Evolutionary conservation across 2,888 invertebrate species (phyloP).

Genomic region (Liopterus haemorrhoidalis): DNA sequence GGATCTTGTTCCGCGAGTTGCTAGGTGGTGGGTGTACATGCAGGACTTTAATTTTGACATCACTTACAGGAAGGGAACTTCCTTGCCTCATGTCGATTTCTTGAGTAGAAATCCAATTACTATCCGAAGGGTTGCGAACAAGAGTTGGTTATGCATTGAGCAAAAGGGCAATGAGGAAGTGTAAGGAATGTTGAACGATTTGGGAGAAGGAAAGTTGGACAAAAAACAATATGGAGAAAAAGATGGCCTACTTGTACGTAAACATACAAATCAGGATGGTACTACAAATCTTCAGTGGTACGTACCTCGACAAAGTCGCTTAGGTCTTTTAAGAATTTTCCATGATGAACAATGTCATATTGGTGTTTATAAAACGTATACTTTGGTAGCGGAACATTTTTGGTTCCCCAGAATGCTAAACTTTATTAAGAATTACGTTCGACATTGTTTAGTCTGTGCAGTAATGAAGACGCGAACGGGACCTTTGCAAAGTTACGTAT

Average conservation of each 20-base stretch:
- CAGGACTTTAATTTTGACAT: constrained; percentile 32
- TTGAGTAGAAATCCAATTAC: constrained; percentile 29
- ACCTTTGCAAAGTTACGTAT: constrained; percentile 5
- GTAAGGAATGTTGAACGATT: constrained; percentile 13
- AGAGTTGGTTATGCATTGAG: constrained; percentile 27
- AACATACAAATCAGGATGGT: background rate
- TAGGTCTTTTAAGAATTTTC: constrained; percentile 3
- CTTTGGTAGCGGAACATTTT: constrained; percentile 9
- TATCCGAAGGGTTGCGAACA: constrained; percentile 9
- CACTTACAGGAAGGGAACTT: constrained; percentile 26
- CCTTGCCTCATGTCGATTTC: constrained; percentile 30
- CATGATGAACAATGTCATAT: constrained; percentile 14
- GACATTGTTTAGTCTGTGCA: constrained; percentile 12
- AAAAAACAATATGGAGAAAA: background rate
- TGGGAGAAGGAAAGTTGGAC: constrained; percentile 30
- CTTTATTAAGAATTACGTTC: constrained; percentile 13
- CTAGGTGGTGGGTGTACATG: constrained; percentile 36
- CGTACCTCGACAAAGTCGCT: constrained; percentile 7
- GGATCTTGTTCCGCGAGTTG: constrained; percentile 35
- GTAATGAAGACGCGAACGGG: background rate
- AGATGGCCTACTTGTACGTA: background rate
- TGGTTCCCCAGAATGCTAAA: constrained; percentile 13
- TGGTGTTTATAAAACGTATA: constrained; percentile 10
- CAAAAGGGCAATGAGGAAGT: constrained; percentile 28
- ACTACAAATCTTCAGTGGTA: constrained; percentile 3